Evolutionary conservation across 2,888 invertebrate species (phyloP), one percentile per base, ranked within the genome.

Genomic region (Gari tellinella): DNA sequence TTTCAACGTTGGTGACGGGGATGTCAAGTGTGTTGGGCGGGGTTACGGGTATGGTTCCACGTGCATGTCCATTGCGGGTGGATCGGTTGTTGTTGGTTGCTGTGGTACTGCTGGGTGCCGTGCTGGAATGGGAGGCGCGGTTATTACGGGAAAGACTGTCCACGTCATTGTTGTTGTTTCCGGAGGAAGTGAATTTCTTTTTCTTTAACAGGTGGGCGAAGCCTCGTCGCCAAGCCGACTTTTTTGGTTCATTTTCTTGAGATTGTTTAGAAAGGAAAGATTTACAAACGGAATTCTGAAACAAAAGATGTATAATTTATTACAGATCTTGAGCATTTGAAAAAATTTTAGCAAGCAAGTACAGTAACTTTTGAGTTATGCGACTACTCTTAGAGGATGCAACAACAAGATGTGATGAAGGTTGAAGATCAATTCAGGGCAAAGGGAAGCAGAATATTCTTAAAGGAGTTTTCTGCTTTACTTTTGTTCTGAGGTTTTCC

Each of bases 171-270:
- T 88, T 86, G 64, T 81, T 83, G 69, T 78, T 73, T 40, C 70
- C 57, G 21, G 79, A 43, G 8, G 72, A 66, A 49, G 69, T 65
- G 40, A 72, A 73, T 62, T 82, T 81, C 68, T 85, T 86, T 72
- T 86, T 84, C 78, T 83, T 86, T 60, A 88, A 72, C 63, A 88
- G 85, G 70, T 88, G 87, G 58, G 84, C 86, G 83, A 88, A 87
- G 61, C 87, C 86, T 76, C 86, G 79, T 76, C 84, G 83, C 87
- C 87, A 88, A n/a, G 84, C 65, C 21, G 78, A 67, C 65, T 84
- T 83, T 65, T 85, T 84, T 23, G 58, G 75, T 66, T 84, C 82
- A 14, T 51, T 65, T 43, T 83, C 82, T 31, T 62, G 65, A 23
- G 65, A 37, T 49, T 66, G 70, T 60, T 77, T 81, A 62, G 75